Conservation (phyloP, 2,888 invertebrate species). For the Stictocephala bisonia region DNA sequence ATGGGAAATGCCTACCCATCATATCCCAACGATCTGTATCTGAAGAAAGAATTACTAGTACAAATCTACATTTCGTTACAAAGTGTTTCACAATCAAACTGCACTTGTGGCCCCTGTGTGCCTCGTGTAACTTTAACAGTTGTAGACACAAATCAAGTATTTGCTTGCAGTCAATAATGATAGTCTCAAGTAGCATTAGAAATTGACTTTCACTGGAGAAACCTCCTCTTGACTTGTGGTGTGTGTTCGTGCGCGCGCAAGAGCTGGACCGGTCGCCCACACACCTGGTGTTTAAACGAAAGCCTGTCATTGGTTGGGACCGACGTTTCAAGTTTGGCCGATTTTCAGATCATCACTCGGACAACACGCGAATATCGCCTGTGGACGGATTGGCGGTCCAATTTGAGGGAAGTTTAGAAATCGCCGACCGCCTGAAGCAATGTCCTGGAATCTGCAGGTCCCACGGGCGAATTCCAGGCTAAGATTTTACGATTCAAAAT, state of each 20-base stretch:
- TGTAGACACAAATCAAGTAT: no score
- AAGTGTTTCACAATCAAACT: no score
- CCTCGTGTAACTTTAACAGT: no score
- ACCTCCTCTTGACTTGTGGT: background rate
- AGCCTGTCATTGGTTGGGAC: constrained; percentile 20
- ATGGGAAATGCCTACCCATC: no score
- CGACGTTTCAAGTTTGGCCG: no score
- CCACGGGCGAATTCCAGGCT: background rate
- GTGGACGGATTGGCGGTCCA: constrained; percentile 3
- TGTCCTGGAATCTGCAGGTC: background rate
- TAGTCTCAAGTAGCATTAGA: no score
- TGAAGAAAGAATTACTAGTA: no score
- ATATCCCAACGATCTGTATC: no score
- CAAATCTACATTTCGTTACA: no score
- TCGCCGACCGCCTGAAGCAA: background rate
- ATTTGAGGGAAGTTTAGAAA: constrained; percentile 14
- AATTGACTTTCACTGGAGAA: background rate
- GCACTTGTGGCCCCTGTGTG: no score
- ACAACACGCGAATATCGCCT: background rate
- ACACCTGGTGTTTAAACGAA: constrained; percentile 19
- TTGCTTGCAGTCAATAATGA: no score
- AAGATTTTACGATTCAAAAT: background rate
- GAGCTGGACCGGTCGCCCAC: background rate
- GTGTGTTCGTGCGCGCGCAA: background rate
- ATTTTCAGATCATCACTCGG: background rate